Conservation (phyloP, 2,888 invertebrate species). For the Amaurobius ferox region DNA sequence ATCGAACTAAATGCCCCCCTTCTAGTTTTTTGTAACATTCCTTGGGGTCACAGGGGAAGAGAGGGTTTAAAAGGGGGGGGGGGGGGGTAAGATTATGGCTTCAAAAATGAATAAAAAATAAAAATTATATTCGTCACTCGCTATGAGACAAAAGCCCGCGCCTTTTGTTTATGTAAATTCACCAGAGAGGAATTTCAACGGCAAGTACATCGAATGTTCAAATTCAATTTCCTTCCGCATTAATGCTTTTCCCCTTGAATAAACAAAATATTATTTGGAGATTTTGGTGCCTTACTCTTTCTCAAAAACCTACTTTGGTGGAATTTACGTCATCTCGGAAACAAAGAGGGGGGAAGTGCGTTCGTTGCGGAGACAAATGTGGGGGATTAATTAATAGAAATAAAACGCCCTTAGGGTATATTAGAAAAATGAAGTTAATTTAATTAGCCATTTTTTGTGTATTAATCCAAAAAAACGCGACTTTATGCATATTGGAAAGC, state of each 20-base stretch:
- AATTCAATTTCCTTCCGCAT: neutral
- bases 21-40: neutral
- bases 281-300: neutral
- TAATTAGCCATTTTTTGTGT: too few relatives aligned
- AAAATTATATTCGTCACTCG: conserved; percentile 2
- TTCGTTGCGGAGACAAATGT: too few relatives aligned
- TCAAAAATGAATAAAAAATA: conserved; percentile 25
- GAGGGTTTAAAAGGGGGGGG: neutral
- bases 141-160: neutral
- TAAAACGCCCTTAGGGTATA: too few relatives aligned
- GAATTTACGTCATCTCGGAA: neutral
- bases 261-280: neutral
- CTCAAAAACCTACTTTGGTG: neutral
- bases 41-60: neutral
- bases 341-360: neutral
- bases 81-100: conserved; percentile 13
- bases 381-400: too few relatives aligned
- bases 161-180: neutral
- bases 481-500: too few relatives aligned
- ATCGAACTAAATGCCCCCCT: neutral
- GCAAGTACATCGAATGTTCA: neutral
- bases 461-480: too few relatives aligned
- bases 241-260: neutral
- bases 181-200: neutral
- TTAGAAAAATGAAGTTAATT: too few relatives aligned